Evolutionary conservation across 92 coral and sea anemone genomes (phyloP).

Genomic region (Palythoa caribaeorum): DNA sequence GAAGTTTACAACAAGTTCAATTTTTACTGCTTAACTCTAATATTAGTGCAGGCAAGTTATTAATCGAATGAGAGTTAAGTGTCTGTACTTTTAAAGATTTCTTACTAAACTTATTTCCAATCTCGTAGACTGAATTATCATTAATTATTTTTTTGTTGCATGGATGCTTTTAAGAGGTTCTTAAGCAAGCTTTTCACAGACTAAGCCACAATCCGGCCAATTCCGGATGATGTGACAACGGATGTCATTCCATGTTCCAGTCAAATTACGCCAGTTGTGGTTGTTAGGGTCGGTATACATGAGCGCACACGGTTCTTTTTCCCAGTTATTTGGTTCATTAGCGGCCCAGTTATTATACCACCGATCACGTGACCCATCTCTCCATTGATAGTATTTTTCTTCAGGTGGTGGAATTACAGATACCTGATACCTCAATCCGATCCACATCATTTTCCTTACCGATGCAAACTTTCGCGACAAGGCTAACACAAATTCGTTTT

Average conservation of each 20-base stretch:
- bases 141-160: background rate
- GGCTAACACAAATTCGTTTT: too few relatives aligned
- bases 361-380: background rate
- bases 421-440: background rate
- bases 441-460: background rate
- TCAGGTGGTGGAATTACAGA: too few relatives aligned
- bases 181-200: background rate
- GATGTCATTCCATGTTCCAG: background rate
- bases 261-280: background rate
- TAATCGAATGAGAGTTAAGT: too few relatives aligned
- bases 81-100: too few relatives aligned
- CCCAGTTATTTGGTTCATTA: background rate
- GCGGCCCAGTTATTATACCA: background rate
- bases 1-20: too few relatives aligned
- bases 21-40: too few relatives aligned
- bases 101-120: too few relatives aligned
- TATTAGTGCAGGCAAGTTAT: too few relatives aligned
- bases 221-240: background rate
- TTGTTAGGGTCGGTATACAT: background rate
- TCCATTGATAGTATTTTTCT: background rate
- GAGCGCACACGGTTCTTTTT: background rate
- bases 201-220: background rate
- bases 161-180: background rate
- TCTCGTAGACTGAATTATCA: too few relatives aligned
- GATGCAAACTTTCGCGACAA: too few relatives aligned